These are phyloP conservation scores for Bombus consobrinus DNA, from an alignment of 1,140 invertebrate genomes.

Conservation along the genomic window DNA sequence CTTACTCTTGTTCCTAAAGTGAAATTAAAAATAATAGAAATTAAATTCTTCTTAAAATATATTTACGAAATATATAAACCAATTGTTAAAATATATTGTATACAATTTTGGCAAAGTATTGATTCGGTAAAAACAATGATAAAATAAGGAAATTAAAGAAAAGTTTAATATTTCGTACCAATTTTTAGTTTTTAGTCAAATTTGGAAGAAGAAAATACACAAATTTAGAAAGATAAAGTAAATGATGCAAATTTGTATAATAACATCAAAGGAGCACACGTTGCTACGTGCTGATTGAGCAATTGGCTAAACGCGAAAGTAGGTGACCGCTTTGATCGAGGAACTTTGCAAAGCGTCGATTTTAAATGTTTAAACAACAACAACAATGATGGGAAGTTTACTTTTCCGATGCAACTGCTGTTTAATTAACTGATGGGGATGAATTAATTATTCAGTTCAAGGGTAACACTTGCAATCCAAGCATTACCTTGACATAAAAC, in stretches of 20 bases:
- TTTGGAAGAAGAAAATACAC: not conserved
- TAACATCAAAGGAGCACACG: not conserved
- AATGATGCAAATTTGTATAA: not conserved
- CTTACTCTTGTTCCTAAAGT: no score
- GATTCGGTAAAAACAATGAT: not conserved
- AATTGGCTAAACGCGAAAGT: not conserved
- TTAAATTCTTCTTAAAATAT: not conserved
- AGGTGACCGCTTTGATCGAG: not conserved
- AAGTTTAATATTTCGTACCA: no score
- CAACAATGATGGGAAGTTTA: not conserved
- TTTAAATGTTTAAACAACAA: not conserved
- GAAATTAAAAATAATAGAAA: no score
- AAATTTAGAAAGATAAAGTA: not conserved
- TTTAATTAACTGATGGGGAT: not conserved
- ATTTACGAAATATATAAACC: no score
- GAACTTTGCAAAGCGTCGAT: not conserved
- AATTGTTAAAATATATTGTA: not conserved
- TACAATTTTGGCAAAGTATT: not conserved
- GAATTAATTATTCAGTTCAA: conserved; percentile 37
- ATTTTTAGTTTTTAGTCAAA: not conserved
- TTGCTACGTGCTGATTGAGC: no score
- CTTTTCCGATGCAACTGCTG: not conserved
- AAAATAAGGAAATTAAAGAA: not conserved
- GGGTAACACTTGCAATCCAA: not conserved
- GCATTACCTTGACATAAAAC: conserved; percentile 22